phyloP scores from a whole-genome alignment of 64 coral and sea anemone species.

The Anthopleura sola region DNA sequence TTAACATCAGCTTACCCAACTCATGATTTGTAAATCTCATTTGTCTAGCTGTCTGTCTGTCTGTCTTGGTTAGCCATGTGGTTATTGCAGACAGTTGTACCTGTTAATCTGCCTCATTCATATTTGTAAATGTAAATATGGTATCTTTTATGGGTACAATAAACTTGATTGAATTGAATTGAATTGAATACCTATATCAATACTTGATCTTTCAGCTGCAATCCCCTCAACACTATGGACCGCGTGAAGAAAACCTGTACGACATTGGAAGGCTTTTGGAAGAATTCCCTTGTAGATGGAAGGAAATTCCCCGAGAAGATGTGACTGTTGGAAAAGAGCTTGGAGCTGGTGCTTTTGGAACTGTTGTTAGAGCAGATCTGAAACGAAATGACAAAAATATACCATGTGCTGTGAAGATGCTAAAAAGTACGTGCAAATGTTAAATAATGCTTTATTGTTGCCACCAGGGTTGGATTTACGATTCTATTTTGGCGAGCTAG shows the following conservation, averaged over 20 bases:
- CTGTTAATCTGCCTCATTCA: no score
- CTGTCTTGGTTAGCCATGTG: no score
- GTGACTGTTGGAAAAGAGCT: conserved; percentile 19
- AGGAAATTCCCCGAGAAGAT: conserved; percentile 24
- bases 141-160: no score
- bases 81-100: no score
- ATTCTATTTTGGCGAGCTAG: no score
- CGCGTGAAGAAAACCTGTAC: conserved; percentile 12
- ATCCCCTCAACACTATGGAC: no score
- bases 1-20: no score
- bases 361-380: conserved; percentile 14
- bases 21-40: no score
- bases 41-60: no score
- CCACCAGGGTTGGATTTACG: no score
- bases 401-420: conserved; percentile 30
- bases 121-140: no score
- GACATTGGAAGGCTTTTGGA: conserved; percentile 16
- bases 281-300: conserved; percentile 25
- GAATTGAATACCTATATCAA: background rate
- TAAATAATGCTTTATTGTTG: background rate
- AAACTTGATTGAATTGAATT: no score
- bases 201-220: background rate
- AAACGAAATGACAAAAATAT: background rate
- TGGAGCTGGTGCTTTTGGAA: conserved; percentile 42
- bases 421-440: conserved; percentile 27